phyloP scores from a whole-genome alignment of 2,113 vertebrate genomes.

The Pangasianodon gigas region DNA sequence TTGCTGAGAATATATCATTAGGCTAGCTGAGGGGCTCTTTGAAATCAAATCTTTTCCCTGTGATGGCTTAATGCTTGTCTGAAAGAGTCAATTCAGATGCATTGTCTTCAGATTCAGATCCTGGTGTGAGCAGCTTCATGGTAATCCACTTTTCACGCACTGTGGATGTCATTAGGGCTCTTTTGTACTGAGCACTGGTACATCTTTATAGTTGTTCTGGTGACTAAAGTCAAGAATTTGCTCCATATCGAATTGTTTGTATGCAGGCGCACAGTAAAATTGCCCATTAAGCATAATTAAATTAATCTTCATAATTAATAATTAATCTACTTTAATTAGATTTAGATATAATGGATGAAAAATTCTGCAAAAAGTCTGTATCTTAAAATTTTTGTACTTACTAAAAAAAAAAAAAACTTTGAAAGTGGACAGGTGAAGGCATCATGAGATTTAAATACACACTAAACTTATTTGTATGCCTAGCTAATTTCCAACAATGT shows the following conservation, averaged over 20 bases:
- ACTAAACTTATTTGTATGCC: slow-evolving; percentile 13
- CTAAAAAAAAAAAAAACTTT: neutral
- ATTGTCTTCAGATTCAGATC: slow-evolving; percentile 43
- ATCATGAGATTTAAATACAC: slow-evolving; percentile 21
- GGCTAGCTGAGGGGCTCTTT: neutral
- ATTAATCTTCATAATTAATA: neutral
- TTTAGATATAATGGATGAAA: neutral
- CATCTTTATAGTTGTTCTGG: slow-evolving; percentile 40
- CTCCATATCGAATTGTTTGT: neutral
- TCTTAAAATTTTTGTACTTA: neutral
- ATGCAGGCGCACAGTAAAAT: neutral
- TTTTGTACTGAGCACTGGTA: slow-evolving; percentile 47
- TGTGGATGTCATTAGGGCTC: slow-evolving; percentile 44
- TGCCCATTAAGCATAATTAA: neutral
- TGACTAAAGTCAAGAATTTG: slow-evolving; percentile 13
- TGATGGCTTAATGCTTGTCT: slow-evolving; percentile 35
- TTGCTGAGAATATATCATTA: slow-evolving; percentile 12
- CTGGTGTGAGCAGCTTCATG: slow-evolving; percentile 14
- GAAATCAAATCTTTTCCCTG: slow-evolving; percentile 41
- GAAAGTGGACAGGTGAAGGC: neutral
- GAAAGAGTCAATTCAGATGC: slow-evolving; percentile 45
- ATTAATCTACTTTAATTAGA: neutral
- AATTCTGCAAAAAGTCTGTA: neutral
- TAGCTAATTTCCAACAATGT: slow-evolving; percentile 19
- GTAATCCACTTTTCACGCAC: slow-evolving; percentile 47